Base-by-base conservation (phyloP, 1,140 invertebrate species). In the Procambarus clarkii region DNA sequence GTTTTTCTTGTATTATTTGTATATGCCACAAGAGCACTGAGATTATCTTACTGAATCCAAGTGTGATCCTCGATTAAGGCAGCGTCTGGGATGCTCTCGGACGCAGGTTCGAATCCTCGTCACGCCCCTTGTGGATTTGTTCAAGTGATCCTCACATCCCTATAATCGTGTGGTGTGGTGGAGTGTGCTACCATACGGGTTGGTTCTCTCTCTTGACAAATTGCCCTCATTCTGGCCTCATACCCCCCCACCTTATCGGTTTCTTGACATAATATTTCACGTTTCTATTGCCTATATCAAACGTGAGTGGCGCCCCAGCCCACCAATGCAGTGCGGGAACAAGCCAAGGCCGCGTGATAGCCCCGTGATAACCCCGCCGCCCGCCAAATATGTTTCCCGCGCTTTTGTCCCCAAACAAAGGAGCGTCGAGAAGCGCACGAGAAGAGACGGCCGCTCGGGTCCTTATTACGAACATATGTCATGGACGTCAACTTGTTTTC, bases 341-440 rank as follows among this genome's bases (percentile, higher is more conserved):
- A 82, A 81, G 87, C 58, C 79, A 18, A 45, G 60, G 58, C 60
- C 69, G 58, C 78, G 46, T 50, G 87, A 82, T 71, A 79, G 64
- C 60, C 87, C 87, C 50, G 58, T 84, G 88, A 84, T 84, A 90
- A 84, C 88, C 81, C 74, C 64, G 69, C 88, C 76, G 69, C 88
- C 80, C 88, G 88, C 88, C 88, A 90, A 90, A 90, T 90, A 90
- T 83, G 82, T 90, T 90, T 90, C 88, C 88, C 88, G 81, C 69
- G 88, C 88, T 90, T 90, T 90, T 90, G 88, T 90, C 88, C 88
- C 80, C 88, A 45, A 84, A 90, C 88, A 90, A 90, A 90, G 88
- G 88, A 84, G 54, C 80, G 80, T 84, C 79, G 88, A 69, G 88
- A 76, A 84, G 88, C 88, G 81, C 64, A 48, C 45, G 80, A 78